These are phyloP conservation scores for Suncus etruscus DNA, from an alignment of 2,113 vertebrate species.

Conservation along the genomic window DNA sequence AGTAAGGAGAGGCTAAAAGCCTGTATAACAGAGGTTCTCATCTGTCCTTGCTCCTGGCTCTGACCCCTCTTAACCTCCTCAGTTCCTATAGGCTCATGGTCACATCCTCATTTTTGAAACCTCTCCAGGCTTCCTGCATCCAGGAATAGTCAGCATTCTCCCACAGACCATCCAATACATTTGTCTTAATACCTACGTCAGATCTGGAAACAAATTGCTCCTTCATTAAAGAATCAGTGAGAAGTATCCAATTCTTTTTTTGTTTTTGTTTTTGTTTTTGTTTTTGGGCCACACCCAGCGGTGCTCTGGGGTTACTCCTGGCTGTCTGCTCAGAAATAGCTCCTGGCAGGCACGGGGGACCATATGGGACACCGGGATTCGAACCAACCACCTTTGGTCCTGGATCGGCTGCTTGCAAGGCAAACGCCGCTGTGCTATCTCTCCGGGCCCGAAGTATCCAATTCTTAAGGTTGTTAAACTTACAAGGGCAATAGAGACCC, in stretches of 20 bases:
- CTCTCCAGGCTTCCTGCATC: slow-evolving; percentile 50
- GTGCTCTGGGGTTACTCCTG: no score
- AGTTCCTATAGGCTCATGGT: background rate
- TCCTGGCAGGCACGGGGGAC: no score
- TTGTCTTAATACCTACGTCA: slow-evolving; percentile 84
- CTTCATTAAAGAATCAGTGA: slow-evolving; percentile 85
- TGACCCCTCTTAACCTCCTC: slow-evolving; percentile 10
- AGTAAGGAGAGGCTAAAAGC: background rate
- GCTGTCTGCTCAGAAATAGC: no score
- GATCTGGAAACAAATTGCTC: slow-evolving; percentile 84
- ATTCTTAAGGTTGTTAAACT: slow-evolving; percentile 84
- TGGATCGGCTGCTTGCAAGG: no score
- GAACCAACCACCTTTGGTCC: no score
- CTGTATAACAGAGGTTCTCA: background rate
- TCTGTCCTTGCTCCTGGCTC: slow-evolving; percentile 39
- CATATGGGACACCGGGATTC: no score
- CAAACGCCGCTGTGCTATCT: no score
- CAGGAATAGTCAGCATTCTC: slow-evolving; percentile 73
- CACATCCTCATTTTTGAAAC: background rate
- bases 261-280: no score
- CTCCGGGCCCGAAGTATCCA: slow-evolving; percentile 85
- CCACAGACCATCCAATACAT: slow-evolving; percentile 78
- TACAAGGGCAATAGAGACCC: slow-evolving; percentile 86
- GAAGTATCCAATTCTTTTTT: slow-evolving; percentile 84
- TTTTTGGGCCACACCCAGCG: no score